Conservation (phyloP, 2,888 invertebrate species). For the Ametastegia equiseti region DNA sequence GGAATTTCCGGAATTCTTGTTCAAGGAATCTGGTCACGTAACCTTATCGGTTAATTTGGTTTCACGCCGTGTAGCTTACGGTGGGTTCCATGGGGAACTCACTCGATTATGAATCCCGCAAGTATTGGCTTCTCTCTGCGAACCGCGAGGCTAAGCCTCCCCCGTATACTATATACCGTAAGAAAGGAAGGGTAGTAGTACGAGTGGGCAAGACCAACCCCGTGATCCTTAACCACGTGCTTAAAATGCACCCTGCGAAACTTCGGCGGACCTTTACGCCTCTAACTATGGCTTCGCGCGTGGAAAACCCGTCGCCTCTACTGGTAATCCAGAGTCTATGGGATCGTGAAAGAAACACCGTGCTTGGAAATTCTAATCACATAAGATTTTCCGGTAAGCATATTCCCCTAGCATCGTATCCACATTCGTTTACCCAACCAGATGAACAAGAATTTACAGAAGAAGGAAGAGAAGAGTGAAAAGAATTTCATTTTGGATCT, state of each 20-base stretch:
- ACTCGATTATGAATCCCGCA: constrained; percentile 46
- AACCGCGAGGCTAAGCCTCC: not conserved
- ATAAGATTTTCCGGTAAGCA: not conserved
- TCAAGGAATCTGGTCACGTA: constrained; percentile 31
- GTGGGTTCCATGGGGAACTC: constrained; percentile 44
- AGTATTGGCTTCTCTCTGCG: constrained; percentile 26
- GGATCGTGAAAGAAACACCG: constrained; percentile 41
- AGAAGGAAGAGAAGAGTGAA: not conserved
- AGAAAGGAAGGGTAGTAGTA: constrained; percentile 11
- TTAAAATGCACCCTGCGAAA: constrained; percentile 45
- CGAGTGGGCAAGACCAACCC: not conserved
- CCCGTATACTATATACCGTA: not conserved
- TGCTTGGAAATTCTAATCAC: constrained; percentile 50
- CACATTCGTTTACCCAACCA: not conserved
- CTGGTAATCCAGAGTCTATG: constrained; percentile 42
- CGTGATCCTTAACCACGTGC: constrained; percentile 32
- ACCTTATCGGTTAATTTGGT: constrained; percentile 42
- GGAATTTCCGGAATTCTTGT: not conserved
- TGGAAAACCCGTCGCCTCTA: constrained; percentile 21
- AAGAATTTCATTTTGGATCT: not conserved
- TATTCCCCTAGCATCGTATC: not conserved
- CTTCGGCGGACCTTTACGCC: constrained; percentile 24
- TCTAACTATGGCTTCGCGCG: constrained; percentile 31
- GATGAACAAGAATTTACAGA: not conserved
- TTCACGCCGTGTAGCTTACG: constrained; percentile 43